Percentiles rank a stretch among this genome's conserved stretches.
These are phyloP conservation scores for Cavia aperea DNA, from an alignment of 2,113 vertebrate genomes.

Conservation along the genomic window DNA sequence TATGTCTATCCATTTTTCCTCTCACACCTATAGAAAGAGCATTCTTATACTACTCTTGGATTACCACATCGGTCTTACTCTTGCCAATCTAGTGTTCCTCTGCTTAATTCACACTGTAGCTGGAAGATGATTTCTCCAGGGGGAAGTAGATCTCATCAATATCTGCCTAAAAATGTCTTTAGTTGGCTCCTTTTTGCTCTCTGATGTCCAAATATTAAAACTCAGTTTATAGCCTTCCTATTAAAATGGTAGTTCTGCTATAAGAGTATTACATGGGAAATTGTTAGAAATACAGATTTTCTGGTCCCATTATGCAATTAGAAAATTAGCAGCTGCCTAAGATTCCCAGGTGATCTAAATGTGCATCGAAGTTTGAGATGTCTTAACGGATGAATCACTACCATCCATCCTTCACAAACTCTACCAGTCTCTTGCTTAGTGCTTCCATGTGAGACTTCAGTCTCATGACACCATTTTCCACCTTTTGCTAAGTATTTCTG, in stretches of 20 bases:
- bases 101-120: background rate
- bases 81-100: background rate
- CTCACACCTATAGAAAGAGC: background rate
- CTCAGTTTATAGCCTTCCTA: background rate
- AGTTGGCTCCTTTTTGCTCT: background rate
- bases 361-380: background rate
- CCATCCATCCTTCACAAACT: background rate
- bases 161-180: background rate
- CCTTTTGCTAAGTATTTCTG: background rate
- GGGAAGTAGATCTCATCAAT: background rate
- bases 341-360: background rate
- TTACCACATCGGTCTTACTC: background rate
- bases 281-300: background rate
- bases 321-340: background rate
- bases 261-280: background rate
- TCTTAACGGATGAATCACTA: background rate
- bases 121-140: background rate
- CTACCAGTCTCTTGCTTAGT: background rate
- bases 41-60: background rate
- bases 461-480: background rate
- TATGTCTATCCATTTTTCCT: background rate
- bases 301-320: background rate
- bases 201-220: background rate
- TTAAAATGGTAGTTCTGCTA: background rate
- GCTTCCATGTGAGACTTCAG: background rate